A percentile compares a stretch with the other conserved stretches of the same genome.
Conservation (phyloP, 1,140 invertebrate genomes). For the Mycetomoellerius zeteki region DNA sequence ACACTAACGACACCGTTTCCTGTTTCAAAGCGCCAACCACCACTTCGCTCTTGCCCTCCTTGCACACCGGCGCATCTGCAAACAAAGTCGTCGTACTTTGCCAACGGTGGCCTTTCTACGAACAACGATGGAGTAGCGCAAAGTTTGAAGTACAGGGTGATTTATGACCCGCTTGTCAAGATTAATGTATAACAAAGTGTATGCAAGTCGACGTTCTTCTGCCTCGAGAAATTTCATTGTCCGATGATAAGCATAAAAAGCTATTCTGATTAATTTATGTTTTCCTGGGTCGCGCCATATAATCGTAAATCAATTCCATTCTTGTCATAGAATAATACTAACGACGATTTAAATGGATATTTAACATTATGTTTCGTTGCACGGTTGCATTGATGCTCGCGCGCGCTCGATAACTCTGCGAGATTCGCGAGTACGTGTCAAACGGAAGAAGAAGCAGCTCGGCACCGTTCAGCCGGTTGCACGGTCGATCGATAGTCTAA, state of each 20-base stretch:
- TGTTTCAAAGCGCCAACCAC: conserved; percentile 94
- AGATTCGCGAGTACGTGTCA: conserved; percentile 55
- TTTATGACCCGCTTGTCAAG: conserved; percentile 57
- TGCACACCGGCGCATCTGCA: conserved; percentile 94
- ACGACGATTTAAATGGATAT: conserved; percentile 50
- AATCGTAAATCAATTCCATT: conserved; percentile 60
- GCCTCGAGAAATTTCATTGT: conserved; percentile 57
- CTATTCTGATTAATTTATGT: conserved; percentile 61
- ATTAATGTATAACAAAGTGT: conserved; percentile 62
- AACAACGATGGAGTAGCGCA: conserved; percentile 43
- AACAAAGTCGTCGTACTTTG: conserved; percentile 53
- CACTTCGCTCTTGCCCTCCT: conserved; percentile 90
- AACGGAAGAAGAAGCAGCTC: conserved; percentile 74
- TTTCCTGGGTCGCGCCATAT: conserved; percentile 2
- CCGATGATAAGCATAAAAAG: conserved; percentile 60
- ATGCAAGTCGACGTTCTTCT: conserved; percentile 42
- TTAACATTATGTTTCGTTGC: conserved; percentile 27
- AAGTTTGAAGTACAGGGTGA: conserved; percentile 57
- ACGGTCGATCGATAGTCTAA: conserved; percentile 73
- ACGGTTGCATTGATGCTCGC: neutral
- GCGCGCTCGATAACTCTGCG: conserved; percentile 49
- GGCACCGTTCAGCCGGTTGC: conserved; percentile 48
- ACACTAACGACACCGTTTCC: conserved; percentile 93
- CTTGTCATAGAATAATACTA: conserved; percentile 45
- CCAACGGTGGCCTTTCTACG: conserved; percentile 28